Percentiles rank a stretch among this genome's conserved stretches.
Conservation (phyloP, 2,888 invertebrate genomes). For the Exephanes ischioxanthus region DNA sequence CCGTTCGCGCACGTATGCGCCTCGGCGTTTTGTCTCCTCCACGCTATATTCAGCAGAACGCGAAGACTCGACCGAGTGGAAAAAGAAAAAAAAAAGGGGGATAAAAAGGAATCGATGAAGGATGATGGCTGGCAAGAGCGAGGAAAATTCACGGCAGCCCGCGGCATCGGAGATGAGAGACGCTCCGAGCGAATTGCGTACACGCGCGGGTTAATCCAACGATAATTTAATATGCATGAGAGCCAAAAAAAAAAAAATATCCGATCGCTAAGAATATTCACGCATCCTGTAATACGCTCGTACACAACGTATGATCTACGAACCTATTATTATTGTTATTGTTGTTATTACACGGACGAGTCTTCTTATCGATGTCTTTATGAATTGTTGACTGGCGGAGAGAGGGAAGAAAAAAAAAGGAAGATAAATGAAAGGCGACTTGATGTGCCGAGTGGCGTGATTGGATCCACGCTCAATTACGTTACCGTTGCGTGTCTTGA, state of each 20-base stretch:
- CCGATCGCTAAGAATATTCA: slow-evolving; percentile 10
- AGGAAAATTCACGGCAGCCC: slow-evolving; percentile 1
- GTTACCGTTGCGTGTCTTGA: slow-evolving; percentile 47
- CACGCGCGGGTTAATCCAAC: slow-evolving; percentile 52
- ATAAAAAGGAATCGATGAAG: slow-evolving; percentile 31
- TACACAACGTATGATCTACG: slow-evolving; percentile 19
- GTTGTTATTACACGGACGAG: slow-evolving; percentile 22
- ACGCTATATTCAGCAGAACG: slow-evolving; percentile 16
- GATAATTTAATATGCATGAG: slow-evolving; percentile 53
- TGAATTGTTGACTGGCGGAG: slow-evolving; percentile 29
- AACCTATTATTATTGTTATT: neutral
- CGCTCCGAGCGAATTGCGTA: slow-evolving; percentile 45
- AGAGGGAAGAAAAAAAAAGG: neutral
- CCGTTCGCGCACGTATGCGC: slow-evolving; percentile 18
- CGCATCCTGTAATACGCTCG: slow-evolving; percentile 7
- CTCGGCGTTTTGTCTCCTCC: slow-evolving; percentile 20
- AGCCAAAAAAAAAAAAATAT: slow-evolving; percentile 27
- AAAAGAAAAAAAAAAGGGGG: slow-evolving; percentile 25
- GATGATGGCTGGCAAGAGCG: slow-evolving; percentile 17
- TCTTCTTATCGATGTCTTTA: slow-evolving; percentile 39
- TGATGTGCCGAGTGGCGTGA: slow-evolving; percentile 31
- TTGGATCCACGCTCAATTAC: slow-evolving; percentile 44
- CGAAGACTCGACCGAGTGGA: slow-evolving; percentile 42
- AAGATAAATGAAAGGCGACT: slow-evolving; percentile 19
- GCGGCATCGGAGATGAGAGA: slow-evolving; percentile 13